phyloP scores from a whole-genome alignment of 2,888 invertebrate species.

The Cataglyphis rosenhaueri region DNA sequence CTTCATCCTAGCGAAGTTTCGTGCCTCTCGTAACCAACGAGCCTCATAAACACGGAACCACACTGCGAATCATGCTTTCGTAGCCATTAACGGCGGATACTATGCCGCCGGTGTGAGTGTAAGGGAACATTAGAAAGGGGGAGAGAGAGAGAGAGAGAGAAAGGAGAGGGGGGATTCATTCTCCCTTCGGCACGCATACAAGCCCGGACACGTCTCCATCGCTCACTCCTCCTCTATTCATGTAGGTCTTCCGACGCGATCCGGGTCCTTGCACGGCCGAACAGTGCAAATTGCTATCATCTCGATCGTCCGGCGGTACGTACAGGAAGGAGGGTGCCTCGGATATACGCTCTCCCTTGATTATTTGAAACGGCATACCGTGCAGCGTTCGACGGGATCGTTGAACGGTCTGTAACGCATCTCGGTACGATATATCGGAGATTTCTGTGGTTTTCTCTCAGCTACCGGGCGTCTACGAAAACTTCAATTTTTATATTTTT shows the following conservation, averaged over 20 bases:
- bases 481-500: neutral
- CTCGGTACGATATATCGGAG: neutral
- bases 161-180: constrained; percentile 4
- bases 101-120: constrained; percentile 15
- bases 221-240: constrained; percentile 33
- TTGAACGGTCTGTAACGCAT: constrained; percentile 36
- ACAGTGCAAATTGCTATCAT: constrained; percentile 76
- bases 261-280: constrained; percentile 49
- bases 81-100: constrained; percentile 33
- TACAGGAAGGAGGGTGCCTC: constrained; percentile 75
- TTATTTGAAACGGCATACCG: constrained; percentile 68
- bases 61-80: constrained; percentile 29
- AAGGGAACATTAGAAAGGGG: constrained; percentile 21
- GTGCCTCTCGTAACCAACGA: constrained; percentile 18
- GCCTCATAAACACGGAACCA: constrained; percentile 32
- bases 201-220: constrained; percentile 14
- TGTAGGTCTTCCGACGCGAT: constrained; percentile 57
- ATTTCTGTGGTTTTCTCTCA: neutral
- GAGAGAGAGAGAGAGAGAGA: neutral
- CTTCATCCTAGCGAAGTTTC: neutral
- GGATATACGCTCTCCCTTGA: constrained; percentile 64
- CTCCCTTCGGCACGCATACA: constrained; percentile 44
- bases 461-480: neutral
- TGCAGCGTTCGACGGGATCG: constrained; percentile 18
- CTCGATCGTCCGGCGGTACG: constrained; percentile 66